Evolutionary conservation across 2,797 vertebrate species (phyloP).

Genomic region (Hirundo rustica): DNA sequence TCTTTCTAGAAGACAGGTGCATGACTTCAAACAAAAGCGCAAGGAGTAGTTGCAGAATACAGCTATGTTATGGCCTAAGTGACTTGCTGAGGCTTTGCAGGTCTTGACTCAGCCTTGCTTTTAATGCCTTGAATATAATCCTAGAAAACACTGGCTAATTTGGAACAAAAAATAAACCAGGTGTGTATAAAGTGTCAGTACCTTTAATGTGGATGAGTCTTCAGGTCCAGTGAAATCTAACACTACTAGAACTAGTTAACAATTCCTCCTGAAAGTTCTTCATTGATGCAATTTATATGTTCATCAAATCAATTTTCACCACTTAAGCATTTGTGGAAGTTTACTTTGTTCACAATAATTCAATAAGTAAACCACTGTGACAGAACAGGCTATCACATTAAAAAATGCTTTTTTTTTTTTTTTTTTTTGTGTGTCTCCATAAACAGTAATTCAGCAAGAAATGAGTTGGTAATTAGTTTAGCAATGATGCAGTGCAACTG

Average conservation of each 20-base stretch:
- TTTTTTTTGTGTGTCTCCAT: not conserved
- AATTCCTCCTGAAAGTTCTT: not conserved
- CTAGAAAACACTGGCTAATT: not conserved
- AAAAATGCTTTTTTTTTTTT: fast-evolving
- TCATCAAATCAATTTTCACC: not conserved
- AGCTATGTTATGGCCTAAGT: not conserved
- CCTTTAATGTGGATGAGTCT: not conserved
- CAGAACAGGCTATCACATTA: not conserved
- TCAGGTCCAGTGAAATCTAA: not conserved
- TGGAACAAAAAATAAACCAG: not conserved
- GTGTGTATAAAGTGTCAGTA: not conserved
- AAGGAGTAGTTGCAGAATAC: not conserved
- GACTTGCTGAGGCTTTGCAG: not conserved
- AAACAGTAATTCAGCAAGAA: not conserved
- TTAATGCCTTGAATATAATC: not conserved
- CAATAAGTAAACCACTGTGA: not conserved
- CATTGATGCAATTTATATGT: not conserved
- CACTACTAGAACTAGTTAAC: not conserved
- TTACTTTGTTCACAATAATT: not conserved
- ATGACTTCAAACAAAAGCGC: not conserved
- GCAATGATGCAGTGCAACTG: not conserved
- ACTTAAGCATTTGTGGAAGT: not conserved
- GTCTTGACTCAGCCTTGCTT: not conserved
- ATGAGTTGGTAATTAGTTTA: not conserved
- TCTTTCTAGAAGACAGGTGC: not conserved